phyloP scores from a whole-genome alignment of 2,888 invertebrate genomes.

The Oscheius sp. region DNA sequence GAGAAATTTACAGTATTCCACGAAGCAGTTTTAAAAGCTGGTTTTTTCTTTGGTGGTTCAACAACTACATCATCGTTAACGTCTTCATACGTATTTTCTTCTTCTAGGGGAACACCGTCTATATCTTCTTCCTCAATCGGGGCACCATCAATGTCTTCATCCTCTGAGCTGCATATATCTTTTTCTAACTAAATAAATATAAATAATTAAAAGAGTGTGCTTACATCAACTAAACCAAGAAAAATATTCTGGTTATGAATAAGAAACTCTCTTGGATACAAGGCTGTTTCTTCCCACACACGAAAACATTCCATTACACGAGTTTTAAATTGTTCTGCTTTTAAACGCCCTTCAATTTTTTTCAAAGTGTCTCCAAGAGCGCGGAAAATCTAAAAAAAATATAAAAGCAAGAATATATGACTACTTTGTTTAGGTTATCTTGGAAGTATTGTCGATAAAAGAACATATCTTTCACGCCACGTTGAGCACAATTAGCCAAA shows the following conservation, averaged over 20 bases:
- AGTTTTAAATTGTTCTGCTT: constrained; percentile 92
- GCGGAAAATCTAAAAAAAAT: constrained; percentile 77
- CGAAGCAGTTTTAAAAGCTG: constrained; percentile 4
- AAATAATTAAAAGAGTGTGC: background rate
- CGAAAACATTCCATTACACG: constrained; percentile 45
- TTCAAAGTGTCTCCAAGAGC: constrained; percentile 80
- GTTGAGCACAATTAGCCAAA: constrained; percentile 88
- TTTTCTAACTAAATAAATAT: constrained; percentile 18
- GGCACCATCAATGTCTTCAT: constrained; percentile 45
- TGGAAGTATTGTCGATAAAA: constrained; percentile 78
- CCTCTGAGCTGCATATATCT: constrained; percentile 12
- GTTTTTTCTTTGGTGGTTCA: constrained; percentile 15
- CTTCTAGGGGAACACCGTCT: constrained; percentile 42
- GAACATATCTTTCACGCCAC: constrained; percentile 93
- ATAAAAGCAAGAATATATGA: background rate
- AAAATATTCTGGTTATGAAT: constrained; percentile 88
- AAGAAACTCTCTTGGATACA: constrained; percentile 92
- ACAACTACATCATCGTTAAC: background rate
- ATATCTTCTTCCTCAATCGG: constrained; percentile 46
- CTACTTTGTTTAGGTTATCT: constrained; percentile 48
- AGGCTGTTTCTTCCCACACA: constrained; percentile 97
- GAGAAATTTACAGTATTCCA: constrained; percentile 32
- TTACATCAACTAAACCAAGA: constrained; percentile 78
- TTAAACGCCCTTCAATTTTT: constrained; percentile 83
- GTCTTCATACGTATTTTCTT: constrained; percentile 4